Base-by-base conservation (phyloP, 2,797 vertebrate species). In the Triplophysa yarkandensis region DNA sequence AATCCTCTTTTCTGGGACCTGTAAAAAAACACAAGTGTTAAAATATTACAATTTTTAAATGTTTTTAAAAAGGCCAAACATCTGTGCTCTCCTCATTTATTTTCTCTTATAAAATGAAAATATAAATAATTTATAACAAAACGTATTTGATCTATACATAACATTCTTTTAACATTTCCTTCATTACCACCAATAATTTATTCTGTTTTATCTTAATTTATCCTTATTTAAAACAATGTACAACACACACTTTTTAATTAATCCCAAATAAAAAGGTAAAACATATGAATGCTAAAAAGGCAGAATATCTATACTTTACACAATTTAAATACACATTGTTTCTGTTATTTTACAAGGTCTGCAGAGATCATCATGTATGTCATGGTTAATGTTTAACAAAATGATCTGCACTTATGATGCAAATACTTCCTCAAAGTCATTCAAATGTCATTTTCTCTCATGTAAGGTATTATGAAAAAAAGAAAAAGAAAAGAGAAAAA, bases 361-460 rank as follows among this genome's bases (percentile, higher is more conserved):
- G 23, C 21, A 10, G 6, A 32, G 27, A 23, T 25, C 46, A 30
- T 21, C 9, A 25, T 11, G 3, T 23, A 43, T 67, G 52, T 54
- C 66, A 46, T 48, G 57, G 71, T 81, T 78, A 76, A 85, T 63
- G 46, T 43, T 85, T 85, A 78, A 85, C 77, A 23, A 34, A 66
- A 32, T 58, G 54, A 71, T 55, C 10, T 58, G 50, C 39, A 39
- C 14, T 32, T 27, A 14, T 9, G 27, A 25, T 48, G 17, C 41
- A 67, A 55, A 65, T 67, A 19, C 14, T 67, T 74, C 39, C 63
- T 60, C 36, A 73, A 73, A 23, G 71, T 64, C 48, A 39, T 54
- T 27, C 60, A 46, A 27, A n/a, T 23, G 28, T 60, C 7, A 43
- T 48, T 62, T 50, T 27, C 1, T 34, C 4, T 46, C 3, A 17